Base-by-base conservation (phyloP, 2,113 vertebrate species). In the Bos javanicus region DNA sequence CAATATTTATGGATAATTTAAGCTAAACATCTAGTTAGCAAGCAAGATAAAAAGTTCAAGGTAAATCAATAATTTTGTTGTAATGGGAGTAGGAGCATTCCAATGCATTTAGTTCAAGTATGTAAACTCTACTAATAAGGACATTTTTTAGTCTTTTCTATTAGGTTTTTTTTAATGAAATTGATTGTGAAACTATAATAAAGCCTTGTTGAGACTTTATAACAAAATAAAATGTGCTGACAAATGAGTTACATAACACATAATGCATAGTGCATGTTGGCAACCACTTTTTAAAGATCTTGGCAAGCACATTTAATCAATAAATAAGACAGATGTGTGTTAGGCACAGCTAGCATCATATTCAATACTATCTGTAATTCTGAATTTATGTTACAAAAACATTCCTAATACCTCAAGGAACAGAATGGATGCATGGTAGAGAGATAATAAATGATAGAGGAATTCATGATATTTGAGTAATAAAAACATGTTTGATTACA, bases 171-270 rank as follows among this genome's bases (percentile, higher is more conserved):
- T 96, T 91, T 62, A 74, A 80, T 71, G 80, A 59, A 33, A 87
- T 87, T 96, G 76, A 94, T 97, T 95, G 89, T 82, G n/a, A 95
- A 97, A 52, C 52, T 57, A 88, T 93, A 97, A 95, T 85, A 97
- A 97, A 96, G 95, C 11, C 88, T 93, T 96, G 7, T 84, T 71
- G 74, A 94, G 60, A 52, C 56, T 94, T 98, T 97, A 93, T 87
- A 92, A 95, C 39, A 33, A 97, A 57, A 96, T 87, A 97, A 97
- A 97, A 91, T 48, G 5, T 71, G 89, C 57, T 89, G 60, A 93
- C 57, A 84, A 90, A 92, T 28, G 71, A 87, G 43, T 92, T 25
- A 90, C 9, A 16, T 60, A 56, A 36, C 19, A 64, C 25, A 52
- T 76, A 94, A 80, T 25, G 28, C 13, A 39, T 39, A 64, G 88